Percentiles rank a stretch among this genome's conserved stretches.
phyloP scores from a whole-genome alignment of 35 echinoderm and acorn worm genomes.

The Apostichopus japonicus region DNA sequence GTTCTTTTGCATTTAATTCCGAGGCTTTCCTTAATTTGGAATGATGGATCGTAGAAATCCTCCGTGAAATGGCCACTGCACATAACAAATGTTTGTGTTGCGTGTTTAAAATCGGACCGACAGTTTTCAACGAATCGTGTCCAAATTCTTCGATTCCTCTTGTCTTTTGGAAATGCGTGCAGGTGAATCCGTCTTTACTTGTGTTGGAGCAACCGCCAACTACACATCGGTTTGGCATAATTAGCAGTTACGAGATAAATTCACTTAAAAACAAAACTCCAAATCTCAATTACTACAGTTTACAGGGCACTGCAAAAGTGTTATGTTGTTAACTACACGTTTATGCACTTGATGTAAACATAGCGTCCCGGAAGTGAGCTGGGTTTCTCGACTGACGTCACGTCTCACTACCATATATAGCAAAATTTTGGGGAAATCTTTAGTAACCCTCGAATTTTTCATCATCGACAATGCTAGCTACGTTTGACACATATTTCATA shows the following conservation, averaged over 20 bases:
- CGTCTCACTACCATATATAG: no score
- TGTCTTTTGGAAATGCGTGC: neutral
- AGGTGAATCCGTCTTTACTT: neutral
- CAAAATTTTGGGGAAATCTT: no score
- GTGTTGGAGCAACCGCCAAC: constrained; percentile 20
- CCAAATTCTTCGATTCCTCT: constrained; percentile 9
- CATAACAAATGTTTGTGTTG: neutral
- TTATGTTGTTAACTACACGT: no score
- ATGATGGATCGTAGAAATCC: constrained; percentile 7
- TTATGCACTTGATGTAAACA: no score
- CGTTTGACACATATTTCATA: no score
- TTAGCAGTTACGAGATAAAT: neutral
- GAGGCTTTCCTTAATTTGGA: neutral
- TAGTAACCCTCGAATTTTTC: no score
- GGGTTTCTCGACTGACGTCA: no score
- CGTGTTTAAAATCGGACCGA: neutral
- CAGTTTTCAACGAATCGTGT: neutral
- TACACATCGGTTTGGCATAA: neutral
- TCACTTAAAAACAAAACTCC: no score
- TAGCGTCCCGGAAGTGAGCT: no score
- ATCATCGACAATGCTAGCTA: no score
- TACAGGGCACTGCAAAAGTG: no score
- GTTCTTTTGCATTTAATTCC: neutral
- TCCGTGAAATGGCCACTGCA: neutral
- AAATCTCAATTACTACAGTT: no score